Base-by-base conservation (phyloP, 2,797 vertebrate species). In the Parotocinclus haroldoi region DNA sequence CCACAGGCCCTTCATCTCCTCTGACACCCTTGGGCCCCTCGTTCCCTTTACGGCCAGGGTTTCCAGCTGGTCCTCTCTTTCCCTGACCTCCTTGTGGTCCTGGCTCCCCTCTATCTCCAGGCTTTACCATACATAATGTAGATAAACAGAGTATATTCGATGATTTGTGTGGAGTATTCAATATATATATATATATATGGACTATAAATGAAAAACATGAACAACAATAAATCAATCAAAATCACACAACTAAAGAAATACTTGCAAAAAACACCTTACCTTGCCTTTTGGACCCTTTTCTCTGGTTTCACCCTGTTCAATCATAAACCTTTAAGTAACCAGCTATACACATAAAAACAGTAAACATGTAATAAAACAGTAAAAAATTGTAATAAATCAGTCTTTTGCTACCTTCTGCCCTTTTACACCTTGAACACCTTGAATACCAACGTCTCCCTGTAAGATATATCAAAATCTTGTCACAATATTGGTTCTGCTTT, bases 391-490 rank as follows among this genome's bases (percentile, higher is more conserved):
- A 70, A 71, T 54, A 13, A 51, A 58, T 58, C 36, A 54, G 13
- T 36, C 7, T 11, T 52, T 39, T 58, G 53, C 52, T 86, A 91
- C 89, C 87, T 86, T 74, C 76, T 63, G 78, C 63, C 86, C 88
- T 84, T 82, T 86, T 54, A 71, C 77, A 75, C 87, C 85, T 78
- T 87, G 86, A 64, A 84, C 74, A 71, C 88, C 87, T 53, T 77
- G 82, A 75, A 88, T 83, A 79, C 85, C 89, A 16, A 58, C 78
- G 73, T 82, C 80, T 58, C 92, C 90, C 90, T 91, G 79, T 57
- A 67, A 76, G 63, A 82, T 72, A 40, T 10, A 12, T 13, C 46
- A 9, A 10, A 16, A 58, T 27, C 2, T 27, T 27, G 27, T 27
- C 27, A 27, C 27, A 27, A 5, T 27, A 27, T 27, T 5, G 27